phyloP scores from a whole-genome alignment of 2,113 vertebrate genomes.

The Craseonycteris thonglongyai region DNA sequence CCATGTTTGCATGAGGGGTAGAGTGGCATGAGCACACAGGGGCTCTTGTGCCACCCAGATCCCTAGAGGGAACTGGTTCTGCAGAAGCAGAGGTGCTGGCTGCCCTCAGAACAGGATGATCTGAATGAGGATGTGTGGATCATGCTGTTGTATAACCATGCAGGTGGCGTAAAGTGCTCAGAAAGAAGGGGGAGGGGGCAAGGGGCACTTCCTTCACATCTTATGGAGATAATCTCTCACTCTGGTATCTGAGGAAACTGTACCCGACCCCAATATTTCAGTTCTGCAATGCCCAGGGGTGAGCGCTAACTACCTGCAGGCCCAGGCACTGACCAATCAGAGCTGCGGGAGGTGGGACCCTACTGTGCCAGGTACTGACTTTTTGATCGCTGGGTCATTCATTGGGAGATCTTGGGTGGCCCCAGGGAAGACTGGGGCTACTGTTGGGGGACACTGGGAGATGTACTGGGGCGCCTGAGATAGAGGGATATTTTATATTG shows the following conservation, averaged over 20 bases:
- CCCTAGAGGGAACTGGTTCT: neutral
- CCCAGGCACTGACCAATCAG: neutral
- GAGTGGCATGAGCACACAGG: neutral
- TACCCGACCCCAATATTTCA: neutral
- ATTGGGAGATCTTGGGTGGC: neutral
- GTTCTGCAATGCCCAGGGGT: neutral
- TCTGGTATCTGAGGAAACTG: neutral
- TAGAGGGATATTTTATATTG: neutral
- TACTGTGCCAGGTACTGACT: accelerated
- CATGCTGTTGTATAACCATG: neutral
- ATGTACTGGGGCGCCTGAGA: neutral
- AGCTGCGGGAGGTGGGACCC: neutral
- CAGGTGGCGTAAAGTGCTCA: neutral
- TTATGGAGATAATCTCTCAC: neutral
- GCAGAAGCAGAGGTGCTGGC: neutral
- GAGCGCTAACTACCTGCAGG: neutral
- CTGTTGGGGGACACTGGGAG: neutral
- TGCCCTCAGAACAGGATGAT: neutral
- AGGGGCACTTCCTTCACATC: neutral
- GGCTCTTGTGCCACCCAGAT: neutral
- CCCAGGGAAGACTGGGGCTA: neutral
- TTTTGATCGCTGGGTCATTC: neutral
- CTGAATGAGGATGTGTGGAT: neutral
- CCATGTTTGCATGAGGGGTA: accelerated
- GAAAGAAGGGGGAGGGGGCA: too few species aligned